These are phyloP conservation scores for Autographa pulchrina DNA, from an alignment of 2,888 invertebrate species.

Conservation along the genomic window DNA sequence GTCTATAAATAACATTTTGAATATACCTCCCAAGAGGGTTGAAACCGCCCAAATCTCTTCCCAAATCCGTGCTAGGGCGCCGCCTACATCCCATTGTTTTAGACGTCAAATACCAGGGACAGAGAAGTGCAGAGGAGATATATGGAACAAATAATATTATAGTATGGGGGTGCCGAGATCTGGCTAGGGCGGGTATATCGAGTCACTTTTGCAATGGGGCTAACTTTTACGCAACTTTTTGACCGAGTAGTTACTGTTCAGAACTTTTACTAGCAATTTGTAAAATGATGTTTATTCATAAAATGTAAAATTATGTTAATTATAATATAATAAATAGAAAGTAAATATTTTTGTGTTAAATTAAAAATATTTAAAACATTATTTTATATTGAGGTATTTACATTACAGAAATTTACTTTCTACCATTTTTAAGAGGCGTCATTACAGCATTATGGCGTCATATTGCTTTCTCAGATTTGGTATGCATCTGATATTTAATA, in stretches of 20 bases:
- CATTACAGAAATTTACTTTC: too few species aligned
- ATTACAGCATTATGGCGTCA: not conserved
- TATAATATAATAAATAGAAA: too few species aligned
- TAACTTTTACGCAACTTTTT: not conserved
- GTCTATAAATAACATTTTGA: not conserved
- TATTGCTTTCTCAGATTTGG: not conserved
- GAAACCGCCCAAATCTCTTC: constrained; percentile 66
- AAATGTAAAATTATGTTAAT: too few species aligned
- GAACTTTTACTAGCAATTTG: not conserved
- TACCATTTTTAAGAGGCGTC: not conserved
- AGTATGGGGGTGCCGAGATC: constrained; percentile 59
- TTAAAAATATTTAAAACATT: too few species aligned
- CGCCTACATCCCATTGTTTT: constrained; percentile 87
- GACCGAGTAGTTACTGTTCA: not conserved
- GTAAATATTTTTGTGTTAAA: too few species aligned
- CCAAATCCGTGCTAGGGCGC: constrained; percentile 68
- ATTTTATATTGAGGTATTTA: too few species aligned
- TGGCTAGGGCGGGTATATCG: constrained; percentile 21
- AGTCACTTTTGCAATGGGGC: not conserved
- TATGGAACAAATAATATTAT: constrained; percentile 48
- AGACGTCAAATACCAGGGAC: constrained; percentile 78
- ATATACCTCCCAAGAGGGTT: constrained; percentile 29
- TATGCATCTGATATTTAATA: constrained; percentile 7
- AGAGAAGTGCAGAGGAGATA: constrained; percentile 69
- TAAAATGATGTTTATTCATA: too few species aligned